Base-by-base conservation (phyloP, 2,888 invertebrate species). In the Podotricha telesiphe region DNA sequence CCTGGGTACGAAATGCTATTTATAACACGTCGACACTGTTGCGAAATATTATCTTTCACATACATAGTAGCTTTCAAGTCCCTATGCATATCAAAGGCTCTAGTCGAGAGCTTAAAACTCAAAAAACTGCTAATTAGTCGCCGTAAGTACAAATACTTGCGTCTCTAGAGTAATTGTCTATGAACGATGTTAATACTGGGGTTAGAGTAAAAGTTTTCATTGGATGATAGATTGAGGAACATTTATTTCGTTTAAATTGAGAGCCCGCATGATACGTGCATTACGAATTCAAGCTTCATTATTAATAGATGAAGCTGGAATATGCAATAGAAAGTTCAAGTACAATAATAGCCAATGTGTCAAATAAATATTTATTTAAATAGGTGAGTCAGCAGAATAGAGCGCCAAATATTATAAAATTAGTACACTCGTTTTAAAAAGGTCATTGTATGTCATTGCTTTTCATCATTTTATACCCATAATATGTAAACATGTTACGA, bases 151-250 rank as follows among this genome's bases (percentile, higher is more conserved):
- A 65, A 65, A 47, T 34, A 42, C 53, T 37, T 53, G 58, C n/a
- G 34, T 65, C 67, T 68, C 53, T 68, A 17, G 67, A 62, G 48
- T 64, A 59, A 59, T 53, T 66, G 62, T 55, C 42, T 69, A 40
- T 64, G 48, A 65, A 73, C 73, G 51, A 73, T 69, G 66, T 56
- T 58, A 62, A 67, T 62, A 69, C 37, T 67, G 10, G 40, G 45
- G 50, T 37, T 40, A 40, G n/a, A 20, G 42, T 48, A 37, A 48
- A 50, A 53, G 20, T 65, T 51, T 65, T 65, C 65, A 71, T 66
- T 67, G 48, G 28, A 55, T 48, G 62, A 69, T 59, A 48, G 53
- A 62, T 67, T 69, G 56, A 72, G 61, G 67, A 65, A 51, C 28
- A 40, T 11, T 56, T 22, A 65, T 34, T 65, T 62, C 53, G 65